phyloP scores from a whole-genome alignment of 2,113 vertebrate genomes.

The Sigmodon hispidus region DNA sequence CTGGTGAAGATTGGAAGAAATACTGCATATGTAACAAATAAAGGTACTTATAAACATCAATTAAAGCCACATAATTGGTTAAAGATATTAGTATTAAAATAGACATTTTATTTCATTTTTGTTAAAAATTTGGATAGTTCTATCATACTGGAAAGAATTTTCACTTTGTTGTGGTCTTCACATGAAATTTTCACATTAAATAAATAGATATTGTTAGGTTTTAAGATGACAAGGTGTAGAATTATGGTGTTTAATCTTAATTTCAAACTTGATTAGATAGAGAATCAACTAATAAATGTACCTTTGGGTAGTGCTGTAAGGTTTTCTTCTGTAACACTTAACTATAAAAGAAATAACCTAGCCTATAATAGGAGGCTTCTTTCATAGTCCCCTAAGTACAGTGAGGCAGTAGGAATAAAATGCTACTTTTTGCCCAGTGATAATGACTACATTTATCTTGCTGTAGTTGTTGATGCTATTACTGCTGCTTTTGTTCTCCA shows the following conservation, averaged over 20 bases:
- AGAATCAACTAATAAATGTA: not conserved
- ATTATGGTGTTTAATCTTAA: not conserved
- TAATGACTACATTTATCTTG: not conserved
- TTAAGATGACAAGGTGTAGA: not conserved
- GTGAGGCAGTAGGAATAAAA: too few species aligned
- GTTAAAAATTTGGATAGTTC: not conserved
- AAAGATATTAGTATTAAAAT: not conserved
- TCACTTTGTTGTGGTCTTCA: not conserved
- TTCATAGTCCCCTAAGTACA: not conserved
- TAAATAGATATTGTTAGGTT: not conserved
- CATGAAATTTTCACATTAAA: not conserved
- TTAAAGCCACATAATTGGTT: not conserved
- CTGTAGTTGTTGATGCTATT: not conserved
- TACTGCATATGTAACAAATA: not conserved
- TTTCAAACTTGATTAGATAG: not conserved
- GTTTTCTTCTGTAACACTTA: not conserved
- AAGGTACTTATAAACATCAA: not conserved
- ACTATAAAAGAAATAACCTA: not conserved
- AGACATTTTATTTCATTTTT: not conserved
- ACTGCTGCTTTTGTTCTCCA: not conserved
- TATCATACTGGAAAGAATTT: not conserved
- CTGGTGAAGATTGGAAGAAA: not conserved
- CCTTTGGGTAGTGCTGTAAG: not conserved
- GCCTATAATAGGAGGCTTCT: not conserved
- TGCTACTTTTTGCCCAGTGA: too few species aligned